phyloP scores from a whole-genome alignment of 2,888 invertebrate genomes.

The Apotomis betuletana region DNA sequence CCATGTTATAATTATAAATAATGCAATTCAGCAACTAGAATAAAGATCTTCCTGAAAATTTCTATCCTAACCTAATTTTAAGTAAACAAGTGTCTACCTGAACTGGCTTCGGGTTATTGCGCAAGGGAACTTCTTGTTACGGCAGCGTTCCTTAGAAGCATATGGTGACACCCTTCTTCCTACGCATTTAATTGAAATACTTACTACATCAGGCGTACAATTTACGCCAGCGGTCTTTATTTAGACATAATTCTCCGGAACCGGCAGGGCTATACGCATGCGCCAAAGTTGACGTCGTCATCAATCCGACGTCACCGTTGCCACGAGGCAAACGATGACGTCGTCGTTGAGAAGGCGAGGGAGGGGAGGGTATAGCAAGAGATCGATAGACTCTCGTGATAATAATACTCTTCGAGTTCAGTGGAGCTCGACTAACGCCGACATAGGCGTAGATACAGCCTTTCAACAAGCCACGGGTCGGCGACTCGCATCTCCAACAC shows the following conservation, averaged over 20 bases:
- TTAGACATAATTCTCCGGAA: conserved; percentile 35
- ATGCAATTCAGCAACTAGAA: too few relatives aligned
- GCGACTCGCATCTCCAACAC: conserved; percentile 65
- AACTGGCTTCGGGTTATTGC: background rate
- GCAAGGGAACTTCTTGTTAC: background rate
- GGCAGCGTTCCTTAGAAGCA: background rate
- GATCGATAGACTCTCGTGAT: conserved; percentile 62
- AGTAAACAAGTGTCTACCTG: background rate
- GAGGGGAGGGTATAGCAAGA: conserved; percentile 43
- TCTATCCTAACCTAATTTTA: background rate
- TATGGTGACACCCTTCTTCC: background rate
- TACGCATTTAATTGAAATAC: conserved; percentile 5
- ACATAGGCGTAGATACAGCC: conserved; percentile 61
- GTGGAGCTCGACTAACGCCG: conserved; percentile 68
- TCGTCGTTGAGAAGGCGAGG: conserved; percentile 54
- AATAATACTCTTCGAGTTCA: conserved; percentile 64
- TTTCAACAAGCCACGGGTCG: conserved; percentile 71
- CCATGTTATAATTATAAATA: too few relatives aligned
- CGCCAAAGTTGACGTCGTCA: conserved; percentile 36
- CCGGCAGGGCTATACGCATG: conserved; percentile 21
- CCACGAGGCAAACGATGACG: conserved; percentile 68
- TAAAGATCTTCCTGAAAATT: too few relatives aligned
- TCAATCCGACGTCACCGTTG: conserved; percentile 43
- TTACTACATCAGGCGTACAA: conserved; percentile 22
- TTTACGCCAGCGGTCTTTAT: conserved; percentile 38